Evolutionary conservation across 2,797 vertebrate genomes (phyloP).

Genomic region (Borostomias antarcticus): DNA sequence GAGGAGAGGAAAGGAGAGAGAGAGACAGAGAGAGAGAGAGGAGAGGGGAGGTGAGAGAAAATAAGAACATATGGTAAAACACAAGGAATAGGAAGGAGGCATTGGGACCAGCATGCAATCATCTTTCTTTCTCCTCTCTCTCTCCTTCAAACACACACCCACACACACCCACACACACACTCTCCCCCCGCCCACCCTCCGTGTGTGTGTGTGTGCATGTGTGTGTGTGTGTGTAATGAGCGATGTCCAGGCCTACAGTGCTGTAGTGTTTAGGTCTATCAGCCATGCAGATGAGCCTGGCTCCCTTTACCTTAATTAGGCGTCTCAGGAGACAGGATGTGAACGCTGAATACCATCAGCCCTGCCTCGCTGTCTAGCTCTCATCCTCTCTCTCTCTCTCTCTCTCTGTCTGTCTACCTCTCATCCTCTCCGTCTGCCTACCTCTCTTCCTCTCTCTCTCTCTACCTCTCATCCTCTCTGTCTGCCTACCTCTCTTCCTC

Average conservation of each 20-base stretch:
- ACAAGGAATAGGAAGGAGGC: too few species aligned
- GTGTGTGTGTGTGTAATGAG: too few species aligned
- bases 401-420: background rate
- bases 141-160: background rate
- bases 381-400: constrained; percentile 13
- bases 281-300: constrained; percentile 76
- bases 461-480: background rate
- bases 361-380: background rate
- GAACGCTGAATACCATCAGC: constrained; percentile 48
- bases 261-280: constrained; percentile 49
- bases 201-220: background rate
- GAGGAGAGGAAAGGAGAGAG: too few species aligned
- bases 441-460: too few species aligned
- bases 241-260: background rate
- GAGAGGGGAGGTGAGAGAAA: too few species aligned
- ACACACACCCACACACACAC: background rate
- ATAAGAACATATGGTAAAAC: too few species aligned
- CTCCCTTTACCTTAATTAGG: constrained; percentile 80
- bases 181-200: background rate
- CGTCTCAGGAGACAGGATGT: constrained; percentile 66
- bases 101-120: too few species aligned
- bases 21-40: too few species aligned
- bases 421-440: background rate
- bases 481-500: background rate
- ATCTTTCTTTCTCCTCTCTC: too few species aligned